Conservation (phyloP, 2,888 invertebrate species). For the Leptinotarsa rubiginosa region DNA sequence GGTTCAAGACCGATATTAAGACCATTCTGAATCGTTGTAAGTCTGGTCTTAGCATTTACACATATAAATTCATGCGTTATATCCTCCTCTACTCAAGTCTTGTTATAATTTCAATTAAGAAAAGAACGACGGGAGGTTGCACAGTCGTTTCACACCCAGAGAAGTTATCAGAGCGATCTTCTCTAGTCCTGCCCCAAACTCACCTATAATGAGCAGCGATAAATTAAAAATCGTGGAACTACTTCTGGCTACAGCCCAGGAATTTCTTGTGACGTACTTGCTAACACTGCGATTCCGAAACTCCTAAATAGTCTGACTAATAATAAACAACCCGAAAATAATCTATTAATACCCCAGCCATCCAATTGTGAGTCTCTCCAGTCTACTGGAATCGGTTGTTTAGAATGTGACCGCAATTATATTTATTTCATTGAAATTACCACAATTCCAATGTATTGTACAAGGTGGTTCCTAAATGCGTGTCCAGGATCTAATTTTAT, state of each 20-base stretch:
- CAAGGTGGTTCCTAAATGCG: too few relatives aligned
- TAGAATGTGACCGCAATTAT: not conserved
- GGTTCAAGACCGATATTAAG: too few relatives aligned
- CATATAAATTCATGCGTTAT: too few relatives aligned
- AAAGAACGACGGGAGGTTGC: too few relatives aligned
- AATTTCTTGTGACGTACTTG: conserved; percentile 31
- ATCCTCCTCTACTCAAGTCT: too few relatives aligned
- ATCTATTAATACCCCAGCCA: conserved; percentile 2
- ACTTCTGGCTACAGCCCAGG: conserved; percentile 26
- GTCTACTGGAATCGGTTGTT: not conserved
- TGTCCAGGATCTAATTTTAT: too few relatives aligned
- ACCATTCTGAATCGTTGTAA: too few relatives aligned
- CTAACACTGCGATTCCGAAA: conserved; percentile 23
- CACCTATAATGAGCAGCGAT: not conserved
- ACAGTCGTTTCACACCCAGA: too few relatives aligned
- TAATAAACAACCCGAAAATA: conserved; percentile 26
- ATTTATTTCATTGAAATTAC: too few relatives aligned
- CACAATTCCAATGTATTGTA: too few relatives aligned
- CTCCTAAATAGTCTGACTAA: conserved; percentile 28
- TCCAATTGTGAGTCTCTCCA: not conserved
- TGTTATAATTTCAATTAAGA: too few relatives aligned
- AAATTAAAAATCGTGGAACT: conserved; percentile 12
- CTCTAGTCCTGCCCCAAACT: not conserved
- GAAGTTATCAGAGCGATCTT: not conserved
- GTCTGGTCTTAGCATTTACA: too few relatives aligned